These are phyloP conservation scores for Megalopta genalis DNA, from an alignment of 1,140 invertebrate species.

Conservation along the genomic window DNA sequence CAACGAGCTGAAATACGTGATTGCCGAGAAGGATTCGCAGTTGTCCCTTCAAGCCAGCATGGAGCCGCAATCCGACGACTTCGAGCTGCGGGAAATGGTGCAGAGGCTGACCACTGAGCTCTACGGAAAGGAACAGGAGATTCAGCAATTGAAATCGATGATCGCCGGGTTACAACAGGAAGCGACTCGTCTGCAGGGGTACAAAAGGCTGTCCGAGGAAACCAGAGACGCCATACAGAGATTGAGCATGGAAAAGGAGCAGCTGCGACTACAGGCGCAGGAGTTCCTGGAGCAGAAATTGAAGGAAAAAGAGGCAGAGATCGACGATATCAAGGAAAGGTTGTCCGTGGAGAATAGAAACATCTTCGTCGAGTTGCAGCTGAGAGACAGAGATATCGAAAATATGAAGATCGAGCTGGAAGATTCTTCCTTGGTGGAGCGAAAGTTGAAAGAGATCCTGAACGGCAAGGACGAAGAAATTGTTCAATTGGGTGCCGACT, in stretches of 20 bases:
- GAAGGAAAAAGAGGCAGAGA: conserved; percentile 68
- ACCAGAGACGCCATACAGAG: conserved; percentile 59
- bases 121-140: conserved; percentile 65
- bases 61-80: conserved; percentile 62
- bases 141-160: conserved; percentile 56
- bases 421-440: conserved; percentile 26
- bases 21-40: conserved; percentile 70
- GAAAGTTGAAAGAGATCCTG: conserved; percentile 46
- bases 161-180: conserved; percentile 59
- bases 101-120: conserved; percentile 65
- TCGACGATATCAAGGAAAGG: conserved; percentile 53
- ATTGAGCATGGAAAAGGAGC: conserved; percentile 67
- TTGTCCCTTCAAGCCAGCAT: conserved; percentile 57
- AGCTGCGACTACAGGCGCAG: conserved; percentile 54
- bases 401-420: conserved; percentile 63
- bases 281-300: conserved; percentile 56
- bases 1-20: conserved; percentile 64
- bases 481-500: not conserved
- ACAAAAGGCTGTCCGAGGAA: conserved; percentile 61
- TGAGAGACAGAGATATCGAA: conserved; percentile 62
- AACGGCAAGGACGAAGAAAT: conserved; percentile 58
- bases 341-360: conserved; percentile 57
- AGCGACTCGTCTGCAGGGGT: conserved; percentile 39
- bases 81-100: conserved; percentile 58
- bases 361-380: conserved; percentile 52